Evolutionary conservation across 2,797 vertebrate species (phyloP).

Genomic region (Rhabdophis nuchalis): DNA sequence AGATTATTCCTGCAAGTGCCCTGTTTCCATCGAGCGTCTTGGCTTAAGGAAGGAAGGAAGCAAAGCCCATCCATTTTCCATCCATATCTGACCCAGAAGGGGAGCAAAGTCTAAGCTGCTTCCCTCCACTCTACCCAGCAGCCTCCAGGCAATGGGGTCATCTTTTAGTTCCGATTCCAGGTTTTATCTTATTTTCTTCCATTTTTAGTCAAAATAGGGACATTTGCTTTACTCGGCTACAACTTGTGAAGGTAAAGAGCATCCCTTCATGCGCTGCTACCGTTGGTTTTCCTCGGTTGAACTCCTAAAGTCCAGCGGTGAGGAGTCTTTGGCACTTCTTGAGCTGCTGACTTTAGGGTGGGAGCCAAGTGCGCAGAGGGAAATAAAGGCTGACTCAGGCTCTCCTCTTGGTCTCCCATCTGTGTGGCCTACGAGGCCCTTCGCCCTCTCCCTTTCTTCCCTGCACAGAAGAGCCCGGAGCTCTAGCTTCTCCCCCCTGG

Average conservation of each 20-base stretch:
- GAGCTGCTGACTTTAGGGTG: neutral
- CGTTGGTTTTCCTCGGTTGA: neutral
- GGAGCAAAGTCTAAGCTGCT: neutral
- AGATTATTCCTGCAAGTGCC: neutral
- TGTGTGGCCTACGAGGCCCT: neutral
- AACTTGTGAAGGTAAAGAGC: neutral
- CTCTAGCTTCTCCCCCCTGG: neutral
- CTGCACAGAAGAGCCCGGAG: neutral
- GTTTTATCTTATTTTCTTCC: neutral
- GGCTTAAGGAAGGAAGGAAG: neutral
- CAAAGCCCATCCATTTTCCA: neutral
- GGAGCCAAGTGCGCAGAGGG: neutral
- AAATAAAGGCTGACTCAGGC: neutral
- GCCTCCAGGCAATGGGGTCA: neutral
- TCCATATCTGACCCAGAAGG: neutral
- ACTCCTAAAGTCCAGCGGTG: neutral
- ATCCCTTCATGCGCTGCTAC: neutral
- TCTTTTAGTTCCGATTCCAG: neutral
- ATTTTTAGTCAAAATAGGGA: neutral
- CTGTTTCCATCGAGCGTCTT: neutral
- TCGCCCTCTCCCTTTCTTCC: neutral
- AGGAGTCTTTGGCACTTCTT: neutral
- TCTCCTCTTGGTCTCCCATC: neutral
- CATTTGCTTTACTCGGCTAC: neutral
- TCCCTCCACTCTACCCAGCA: neutral